Conservation (phyloP, 2,797 vertebrate species). For the Hyperoplus immaculatus region DNA sequence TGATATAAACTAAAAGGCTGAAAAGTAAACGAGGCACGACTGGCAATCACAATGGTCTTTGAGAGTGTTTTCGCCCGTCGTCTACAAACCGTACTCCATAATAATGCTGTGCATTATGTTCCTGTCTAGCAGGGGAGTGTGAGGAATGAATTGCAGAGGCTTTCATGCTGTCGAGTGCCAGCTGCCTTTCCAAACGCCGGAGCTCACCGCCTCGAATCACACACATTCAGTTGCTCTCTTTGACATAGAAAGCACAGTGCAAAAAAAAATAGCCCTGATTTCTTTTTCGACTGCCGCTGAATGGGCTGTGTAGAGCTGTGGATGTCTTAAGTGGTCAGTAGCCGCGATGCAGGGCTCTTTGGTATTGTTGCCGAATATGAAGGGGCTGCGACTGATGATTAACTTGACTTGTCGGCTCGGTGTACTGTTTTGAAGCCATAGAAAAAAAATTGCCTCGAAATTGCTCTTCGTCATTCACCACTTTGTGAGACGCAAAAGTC, state of each 20-base stretch:
- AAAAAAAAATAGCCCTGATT: slow-evolving; percentile 83
- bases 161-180: slow-evolving; percentile 82
- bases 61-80: slow-evolving; percentile 75
- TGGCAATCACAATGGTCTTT: slow-evolving; percentile 78
- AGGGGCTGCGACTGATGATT: slow-evolving; percentile 79
- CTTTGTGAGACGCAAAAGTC: slow-evolving; percentile 64
- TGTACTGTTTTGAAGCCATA: slow-evolving; percentile 75
- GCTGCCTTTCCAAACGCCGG: slow-evolving; percentile 79
- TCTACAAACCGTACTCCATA: slow-evolving; percentile 74
- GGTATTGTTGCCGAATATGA: slow-evolving; percentile 81
- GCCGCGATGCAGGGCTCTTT: slow-evolving; percentile 72
- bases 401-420: slow-evolving; percentile 72
- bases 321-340: slow-evolving; percentile 83
- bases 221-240: slow-evolving; percentile 76
- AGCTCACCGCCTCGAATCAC: slow-evolving; percentile 77
- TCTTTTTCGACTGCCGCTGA: slow-evolving; percentile 78
- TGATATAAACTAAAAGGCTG: slow-evolving; percentile 66
- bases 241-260: slow-evolving; percentile 79
- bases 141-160: slow-evolving; percentile 75
- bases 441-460: slow-evolving; percentile 69
- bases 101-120: slow-evolving; percentile 78
- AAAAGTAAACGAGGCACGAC: slow-evolving; percentile 69
- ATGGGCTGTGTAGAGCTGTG: slow-evolving; percentile 75
- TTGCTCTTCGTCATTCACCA: slow-evolving; percentile 63
- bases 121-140: slow-evolving; percentile 69